Evolutionary conservation across 1,140 invertebrate genomes (phyloP).

Genomic region (Laupala kohalensis): DNA sequence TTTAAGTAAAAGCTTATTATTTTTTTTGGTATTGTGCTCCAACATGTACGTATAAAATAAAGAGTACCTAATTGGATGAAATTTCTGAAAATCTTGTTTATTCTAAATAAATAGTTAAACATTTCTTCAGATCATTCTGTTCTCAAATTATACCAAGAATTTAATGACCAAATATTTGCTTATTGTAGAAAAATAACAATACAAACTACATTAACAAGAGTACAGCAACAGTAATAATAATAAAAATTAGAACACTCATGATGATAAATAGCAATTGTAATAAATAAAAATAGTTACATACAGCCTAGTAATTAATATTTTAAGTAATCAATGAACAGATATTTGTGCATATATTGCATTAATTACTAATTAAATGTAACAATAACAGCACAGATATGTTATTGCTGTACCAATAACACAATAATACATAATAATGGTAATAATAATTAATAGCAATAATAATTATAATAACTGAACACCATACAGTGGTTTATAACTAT

Average conservation of each 20-base stretch:
- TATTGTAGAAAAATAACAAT: not conserved
- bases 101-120: too few species aligned
- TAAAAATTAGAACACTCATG: not conserved
- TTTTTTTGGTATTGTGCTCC: not conserved
- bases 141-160: not conserved
- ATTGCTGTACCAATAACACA: not conserved
- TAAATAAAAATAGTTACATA: constrained; percentile 1
- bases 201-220: not conserved
- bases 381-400: not conserved
- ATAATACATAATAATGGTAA: too few species aligned
- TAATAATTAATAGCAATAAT: constrained; percentile 1
- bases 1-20: not conserved
- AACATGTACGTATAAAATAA: not conserved
- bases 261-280: not conserved
- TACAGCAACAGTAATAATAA: not conserved
- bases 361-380: not conserved
- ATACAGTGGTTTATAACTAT: constrained; percentile 8
- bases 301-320: not conserved
- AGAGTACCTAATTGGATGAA: not conserved
- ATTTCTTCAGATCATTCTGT: too few species aligned
- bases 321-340: not conserved
- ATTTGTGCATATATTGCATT: not conserved
- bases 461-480: constrained; percentile 8
- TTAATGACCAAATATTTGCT: not conserved
- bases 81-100: not conserved